Conservation (phyloP, 2,888 invertebrate genomes). For the Harpalus rubripes region DNA sequence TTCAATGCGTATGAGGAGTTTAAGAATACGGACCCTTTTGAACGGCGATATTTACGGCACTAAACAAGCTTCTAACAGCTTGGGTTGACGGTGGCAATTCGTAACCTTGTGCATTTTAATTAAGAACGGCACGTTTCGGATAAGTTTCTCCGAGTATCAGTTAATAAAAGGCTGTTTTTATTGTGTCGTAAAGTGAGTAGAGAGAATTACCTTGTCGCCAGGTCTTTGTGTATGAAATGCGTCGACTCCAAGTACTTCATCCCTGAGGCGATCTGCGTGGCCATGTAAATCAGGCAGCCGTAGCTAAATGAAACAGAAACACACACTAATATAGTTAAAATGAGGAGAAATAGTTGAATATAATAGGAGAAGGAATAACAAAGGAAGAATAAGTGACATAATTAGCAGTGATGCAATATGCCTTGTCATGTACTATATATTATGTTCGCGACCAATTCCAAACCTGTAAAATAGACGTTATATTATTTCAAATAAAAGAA, state of each 20-base stretch:
- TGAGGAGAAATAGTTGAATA: not conserved
- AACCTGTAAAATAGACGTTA: too few relatives aligned
- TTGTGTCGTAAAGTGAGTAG: constrained; percentile 70
- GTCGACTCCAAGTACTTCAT: constrained; percentile 94
- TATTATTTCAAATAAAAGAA: too few relatives aligned
- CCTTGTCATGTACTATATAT: too few relatives aligned
- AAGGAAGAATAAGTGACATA: too few relatives aligned
- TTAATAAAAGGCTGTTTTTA: constrained; percentile 71
- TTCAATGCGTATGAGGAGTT: not conserved
- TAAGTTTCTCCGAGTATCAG: constrained; percentile 67
- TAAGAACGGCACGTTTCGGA: constrained; percentile 67
- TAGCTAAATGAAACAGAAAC: constrained; percentile 80
- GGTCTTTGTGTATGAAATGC: constrained; percentile 91
- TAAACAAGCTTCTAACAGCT: constrained; percentile 71
- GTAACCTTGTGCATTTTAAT: constrained; percentile 70
- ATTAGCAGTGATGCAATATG: too few relatives aligned
- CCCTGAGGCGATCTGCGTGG: constrained; percentile 92
- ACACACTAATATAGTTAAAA: not conserved
- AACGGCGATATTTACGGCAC: constrained; percentile 71
- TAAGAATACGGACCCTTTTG: constrained; percentile 63
- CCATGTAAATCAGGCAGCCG: constrained; percentile 91
- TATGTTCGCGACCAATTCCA: too few relatives aligned
- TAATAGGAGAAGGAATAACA: not conserved
- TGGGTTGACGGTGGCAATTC: constrained; percentile 69
- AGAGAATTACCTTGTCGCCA: constrained; percentile 85